These are phyloP conservation scores for Bambusicola thoracicus DNA, from an alignment of 2,113 vertebrate genomes.

Conservation along the genomic window DNA sequence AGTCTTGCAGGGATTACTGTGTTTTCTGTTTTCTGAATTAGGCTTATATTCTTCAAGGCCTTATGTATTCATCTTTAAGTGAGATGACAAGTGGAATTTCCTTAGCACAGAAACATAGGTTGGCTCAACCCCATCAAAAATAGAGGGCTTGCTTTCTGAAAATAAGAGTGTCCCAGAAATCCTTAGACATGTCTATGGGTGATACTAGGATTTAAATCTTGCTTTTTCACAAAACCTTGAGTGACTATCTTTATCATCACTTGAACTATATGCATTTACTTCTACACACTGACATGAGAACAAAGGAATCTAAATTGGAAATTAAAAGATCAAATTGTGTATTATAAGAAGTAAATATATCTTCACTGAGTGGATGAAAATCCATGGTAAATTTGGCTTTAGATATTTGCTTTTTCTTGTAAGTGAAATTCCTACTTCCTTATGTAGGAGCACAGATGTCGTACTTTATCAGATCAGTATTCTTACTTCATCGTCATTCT, in stretches of 20 bases:
- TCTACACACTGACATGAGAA: not conserved
- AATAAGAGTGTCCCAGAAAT: not conserved
- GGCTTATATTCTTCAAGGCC: not conserved
- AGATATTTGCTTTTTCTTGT: not conserved
- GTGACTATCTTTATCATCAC: not conserved
- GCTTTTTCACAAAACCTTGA: not conserved
- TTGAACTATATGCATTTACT: not conserved
- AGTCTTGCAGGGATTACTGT: not conserved
- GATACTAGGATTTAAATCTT: not conserved
- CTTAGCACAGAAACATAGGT: not conserved
- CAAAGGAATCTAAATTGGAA: not conserved
- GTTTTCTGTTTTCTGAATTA: not conserved
- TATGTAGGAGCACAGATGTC: not conserved
- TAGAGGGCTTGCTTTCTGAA: constrained; percentile 12
- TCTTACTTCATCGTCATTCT: not conserved
- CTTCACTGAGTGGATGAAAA: constrained; percentile 5
- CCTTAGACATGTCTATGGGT: not conserved
- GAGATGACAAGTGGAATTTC: constrained; percentile 48
- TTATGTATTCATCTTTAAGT: constrained; percentile 41
- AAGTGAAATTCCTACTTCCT: not conserved
- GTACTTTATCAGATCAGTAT: not conserved
- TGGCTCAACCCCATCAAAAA: constrained; percentile 46
- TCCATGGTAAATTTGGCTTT: not conserved
- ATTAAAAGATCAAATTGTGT: not conserved
- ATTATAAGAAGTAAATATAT: not conserved